These are phyloP conservation scores for Microctenopoma stevenorrisi DNA, from an alignment of 2,797 vertebrate genomes.

Conservation along the genomic window DNA sequence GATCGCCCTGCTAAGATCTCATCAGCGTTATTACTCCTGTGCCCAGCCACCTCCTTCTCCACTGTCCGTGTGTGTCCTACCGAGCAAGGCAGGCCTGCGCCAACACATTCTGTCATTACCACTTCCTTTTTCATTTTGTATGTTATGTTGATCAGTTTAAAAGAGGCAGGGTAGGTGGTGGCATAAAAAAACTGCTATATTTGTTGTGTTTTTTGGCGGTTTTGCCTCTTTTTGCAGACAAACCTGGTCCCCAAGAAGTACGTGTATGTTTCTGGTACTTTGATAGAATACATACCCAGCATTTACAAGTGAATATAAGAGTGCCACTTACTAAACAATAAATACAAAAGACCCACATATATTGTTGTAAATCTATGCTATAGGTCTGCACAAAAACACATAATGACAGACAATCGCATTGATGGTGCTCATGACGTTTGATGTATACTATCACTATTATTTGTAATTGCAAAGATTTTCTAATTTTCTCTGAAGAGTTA, in stretches of 20 bases:
- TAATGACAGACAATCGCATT: background rate
- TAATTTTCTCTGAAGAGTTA: too few species aligned
- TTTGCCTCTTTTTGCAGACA: background rate
- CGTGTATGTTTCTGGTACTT: conserved; percentile 7
- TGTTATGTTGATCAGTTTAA: conserved; percentile 50
- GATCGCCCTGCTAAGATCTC: conserved; percentile 85
- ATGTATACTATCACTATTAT: background rate
- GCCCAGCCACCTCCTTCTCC: conserved; percentile 70
- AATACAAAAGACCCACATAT: too few species aligned
- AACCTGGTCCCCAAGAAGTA: background rate
- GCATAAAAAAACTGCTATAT: conserved; percentile 21
- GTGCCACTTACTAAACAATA: background rate
- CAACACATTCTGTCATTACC: conserved; percentile 65
- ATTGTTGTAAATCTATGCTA: background rate
- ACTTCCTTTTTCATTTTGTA: conserved; percentile 53
- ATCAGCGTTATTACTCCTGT: conserved; percentile 83
- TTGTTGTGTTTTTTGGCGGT: background rate
- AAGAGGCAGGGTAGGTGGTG: conserved; percentile 2
- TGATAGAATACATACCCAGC: conserved; percentile 13
- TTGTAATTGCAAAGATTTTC: background rate
- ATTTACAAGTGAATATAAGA: conserved; percentile 3
- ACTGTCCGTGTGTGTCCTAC: conserved; percentile 73
- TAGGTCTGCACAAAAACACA: background rate
- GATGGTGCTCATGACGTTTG: background rate
- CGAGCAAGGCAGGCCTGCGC: conserved; percentile 62